Evolutionary conservation across 2,113 vertebrate genomes (phyloP), one percentile per base, ranked within the genome.

Genomic region (Myotis yumanensis): DNA sequence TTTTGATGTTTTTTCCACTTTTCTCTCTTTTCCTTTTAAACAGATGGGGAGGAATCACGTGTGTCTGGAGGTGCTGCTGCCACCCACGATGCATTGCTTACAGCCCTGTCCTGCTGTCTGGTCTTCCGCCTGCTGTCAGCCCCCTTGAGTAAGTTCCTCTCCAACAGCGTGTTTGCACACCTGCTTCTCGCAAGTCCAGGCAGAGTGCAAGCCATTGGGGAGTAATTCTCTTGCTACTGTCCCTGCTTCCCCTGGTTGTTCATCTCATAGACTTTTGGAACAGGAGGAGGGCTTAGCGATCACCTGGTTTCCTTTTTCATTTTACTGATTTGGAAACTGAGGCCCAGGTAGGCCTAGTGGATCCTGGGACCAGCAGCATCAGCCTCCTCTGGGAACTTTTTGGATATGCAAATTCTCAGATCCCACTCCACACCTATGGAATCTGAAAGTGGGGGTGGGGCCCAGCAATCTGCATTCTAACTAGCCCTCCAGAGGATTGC

Each of bases 311-410:
- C 52, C 20, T 62, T 76, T 79, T 79, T 40, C 62, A 82, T 77
- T 88, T 83, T 73, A 54, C 11, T 80, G 64, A 51, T 73, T 89
- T 68, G 37, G 76, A 93, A 95, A 73, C 46, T 11, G n/a, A 93
- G 54, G 35, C 10, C 28, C 71, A 91, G 25, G 37, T 12, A 81
- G n/a, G 46, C 37, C 37, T 51, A 48, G 7, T 23, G 28, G 18
- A 32, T 79, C 25, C 46, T 85, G 20, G 25, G 11, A 52, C 52
- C 37, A 62, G 69, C 17, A 18, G 18, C 35, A 59, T 64, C 35
- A 51, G 28, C 2, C 15, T 88, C 7, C 23, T 30, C 7, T 0
- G 15, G 46, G 66, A 75, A 72, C 3, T 62, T 82, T 25, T 66
- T 79, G 72, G 69, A 85, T 82, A 46, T 46, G n/a, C 5, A 48